These are phyloP conservation scores for Conus ventricosus DNA, from an alignment of 1,140 invertebrate species.

Conservation along the genomic window DNA sequence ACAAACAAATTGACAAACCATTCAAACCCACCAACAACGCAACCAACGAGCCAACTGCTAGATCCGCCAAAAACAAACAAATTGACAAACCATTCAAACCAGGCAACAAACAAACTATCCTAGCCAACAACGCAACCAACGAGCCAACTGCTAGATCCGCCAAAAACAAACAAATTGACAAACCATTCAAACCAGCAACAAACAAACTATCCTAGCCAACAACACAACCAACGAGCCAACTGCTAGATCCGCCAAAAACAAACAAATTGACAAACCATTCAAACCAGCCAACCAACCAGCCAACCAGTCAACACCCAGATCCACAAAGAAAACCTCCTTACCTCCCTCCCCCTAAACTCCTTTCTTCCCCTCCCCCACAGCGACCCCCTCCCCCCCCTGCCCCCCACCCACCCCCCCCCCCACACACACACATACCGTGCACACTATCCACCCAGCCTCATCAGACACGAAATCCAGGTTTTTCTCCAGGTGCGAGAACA, in stretches of 20 bases:
- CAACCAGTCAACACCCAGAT: slow-evolving; percentile 23
- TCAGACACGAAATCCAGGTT: slow-evolving; percentile 33
- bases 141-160: too few species aligned
- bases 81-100: too few species aligned
- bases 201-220: too few species aligned
- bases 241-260: too few species aligned
- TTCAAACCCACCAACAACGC: too few species aligned
- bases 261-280: not conserved
- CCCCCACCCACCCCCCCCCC: not conserved
- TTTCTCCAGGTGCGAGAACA: slow-evolving; percentile 35
- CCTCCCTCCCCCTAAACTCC: not conserved
- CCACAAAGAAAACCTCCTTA: not conserved
- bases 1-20: too few species aligned
- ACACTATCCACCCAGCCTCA: slow-evolving; percentile 34
- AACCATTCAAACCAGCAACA: too few species aligned
- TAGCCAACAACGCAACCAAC: too few species aligned
- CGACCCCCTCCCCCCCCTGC: not conserved
- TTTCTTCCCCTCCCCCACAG: not conserved
- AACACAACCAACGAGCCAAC: too few species aligned
- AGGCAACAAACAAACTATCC: too few species aligned
- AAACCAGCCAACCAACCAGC: not conserved
- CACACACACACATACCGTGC: not conserved
- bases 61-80: too few species aligned
- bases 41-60: too few species aligned
- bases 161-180: not conserved